Conservation (phyloP, 2,797 vertebrate genomes). For the Myotis findleyi region DNA sequence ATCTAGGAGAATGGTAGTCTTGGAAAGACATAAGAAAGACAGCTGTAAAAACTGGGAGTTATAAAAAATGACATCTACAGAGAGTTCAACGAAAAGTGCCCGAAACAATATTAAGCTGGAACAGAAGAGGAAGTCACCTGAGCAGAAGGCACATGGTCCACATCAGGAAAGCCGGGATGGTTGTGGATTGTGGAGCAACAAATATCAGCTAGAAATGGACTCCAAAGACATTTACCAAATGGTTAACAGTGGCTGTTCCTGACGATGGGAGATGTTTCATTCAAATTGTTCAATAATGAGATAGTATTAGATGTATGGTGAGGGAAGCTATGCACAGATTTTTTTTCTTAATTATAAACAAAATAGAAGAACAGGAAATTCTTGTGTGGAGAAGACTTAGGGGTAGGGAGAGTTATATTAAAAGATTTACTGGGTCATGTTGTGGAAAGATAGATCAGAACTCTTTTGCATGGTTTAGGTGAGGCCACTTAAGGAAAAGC, state of each 20-base stretch:
- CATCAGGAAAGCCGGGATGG: background rate
- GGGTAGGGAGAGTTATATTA: background rate
- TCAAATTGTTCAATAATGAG: background rate
- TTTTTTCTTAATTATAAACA: background rate
- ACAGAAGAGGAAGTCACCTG: background rate
- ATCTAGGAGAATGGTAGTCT: background rate
- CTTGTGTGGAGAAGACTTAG: background rate
- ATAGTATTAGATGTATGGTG: background rate
- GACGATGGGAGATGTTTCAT: background rate
- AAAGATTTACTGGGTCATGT: constrained; percentile 5
- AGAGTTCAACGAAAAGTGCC: background rate
- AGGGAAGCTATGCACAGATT: background rate
- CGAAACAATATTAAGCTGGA: background rate
- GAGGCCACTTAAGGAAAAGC: background rate
- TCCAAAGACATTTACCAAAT: background rate
- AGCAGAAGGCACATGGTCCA: background rate
- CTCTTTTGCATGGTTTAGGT: constrained; percentile 31
- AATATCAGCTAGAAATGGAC: background rate
- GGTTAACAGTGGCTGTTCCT: background rate
- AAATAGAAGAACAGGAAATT: background rate
- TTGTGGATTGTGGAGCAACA: background rate
- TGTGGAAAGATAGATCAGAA: constrained; percentile 1
- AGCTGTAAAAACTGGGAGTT: background rate
- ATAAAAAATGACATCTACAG: background rate
- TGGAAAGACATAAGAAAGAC: background rate